Evolutionary conservation across 2,113 vertebrate species (phyloP).

Genomic region (Phycodurus eques): DNA sequence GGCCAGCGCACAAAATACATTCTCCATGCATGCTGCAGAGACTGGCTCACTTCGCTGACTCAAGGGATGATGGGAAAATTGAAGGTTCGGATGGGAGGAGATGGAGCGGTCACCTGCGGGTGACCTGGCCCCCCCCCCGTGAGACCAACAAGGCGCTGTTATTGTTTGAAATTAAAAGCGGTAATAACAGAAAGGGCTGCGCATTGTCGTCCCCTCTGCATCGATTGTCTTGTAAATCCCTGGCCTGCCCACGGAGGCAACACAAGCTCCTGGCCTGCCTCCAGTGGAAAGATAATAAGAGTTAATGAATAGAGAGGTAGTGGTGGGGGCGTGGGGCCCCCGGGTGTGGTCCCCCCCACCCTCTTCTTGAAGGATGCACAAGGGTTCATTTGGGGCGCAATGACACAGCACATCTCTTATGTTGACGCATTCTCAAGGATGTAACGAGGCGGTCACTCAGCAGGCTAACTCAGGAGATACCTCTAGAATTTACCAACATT

Average conservation of each 20-base stretch:
- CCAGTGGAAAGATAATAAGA: slow-evolving; percentile 66
- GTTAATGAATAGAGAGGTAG: slow-evolving; percentile 63
- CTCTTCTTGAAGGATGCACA: slow-evolving; percentile 51
- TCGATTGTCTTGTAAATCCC: slow-evolving; percentile 48
- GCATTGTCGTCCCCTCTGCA: slow-evolving; percentile 42
- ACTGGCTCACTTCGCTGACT: slow-evolving; percentile 28
- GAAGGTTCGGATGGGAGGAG: slow-evolving; percentile 55
- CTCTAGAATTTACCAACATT: slow-evolving; percentile 66
- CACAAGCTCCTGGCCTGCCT: slow-evolving; percentile 47
- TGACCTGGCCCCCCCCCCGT: slow-evolving; percentile 35
- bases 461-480: slow-evolving; percentile 54
- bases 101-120: slow-evolving; percentile 43
- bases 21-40: slow-evolving; percentile 48
- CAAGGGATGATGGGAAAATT: slow-evolving; percentile 33
- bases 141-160: slow-evolving; percentile 36
- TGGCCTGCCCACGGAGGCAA: slow-evolving; percentile 55
- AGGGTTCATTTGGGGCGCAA: slow-evolving; percentile 52
- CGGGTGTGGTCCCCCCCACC: too few species aligned
- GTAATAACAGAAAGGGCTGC: slow-evolving; percentile 48
- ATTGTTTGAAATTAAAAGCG: slow-evolving; percentile 64
- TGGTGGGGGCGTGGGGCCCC: background rate
- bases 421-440: slow-evolving; percentile 17
- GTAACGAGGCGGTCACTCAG: slow-evolving; percentile 57
- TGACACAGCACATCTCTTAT: slow-evolving; percentile 59
- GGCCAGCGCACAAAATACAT: slow-evolving; percentile 25